These are phyloP conservation scores for Rutilus rutilus DNA, from an alignment of 2,113 vertebrate species.

Conservation along the genomic window DNA sequence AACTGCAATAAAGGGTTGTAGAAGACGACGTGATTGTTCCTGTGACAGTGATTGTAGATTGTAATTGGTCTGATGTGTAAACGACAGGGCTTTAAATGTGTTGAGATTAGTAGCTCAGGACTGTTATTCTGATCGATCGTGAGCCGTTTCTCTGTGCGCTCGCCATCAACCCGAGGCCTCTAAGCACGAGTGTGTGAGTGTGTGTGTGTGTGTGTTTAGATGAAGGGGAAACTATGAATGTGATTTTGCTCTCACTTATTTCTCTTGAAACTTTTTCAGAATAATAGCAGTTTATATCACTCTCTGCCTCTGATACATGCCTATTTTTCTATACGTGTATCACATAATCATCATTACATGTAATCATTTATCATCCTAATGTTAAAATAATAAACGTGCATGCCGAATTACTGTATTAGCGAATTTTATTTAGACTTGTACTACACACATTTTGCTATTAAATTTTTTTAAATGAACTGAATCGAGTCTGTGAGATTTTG, in stretches of 20 bases:
- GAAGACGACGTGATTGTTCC: slow-evolving; percentile 8
- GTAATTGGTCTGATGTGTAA: slow-evolving; percentile 51
- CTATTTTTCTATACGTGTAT: slow-evolving; percentile 62
- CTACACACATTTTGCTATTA: slow-evolving; percentile 52
- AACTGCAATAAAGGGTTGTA: neutral
- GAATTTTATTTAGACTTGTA: slow-evolving; percentile 42
- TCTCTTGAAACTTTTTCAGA: slow-evolving; percentile 24
- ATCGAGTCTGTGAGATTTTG: neutral
- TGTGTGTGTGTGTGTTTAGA: slow-evolving; percentile 24
- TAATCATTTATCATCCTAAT: slow-evolving; percentile 28
- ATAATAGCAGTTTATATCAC: slow-evolving; percentile 50
- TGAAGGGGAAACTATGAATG: slow-evolving; percentile 28
- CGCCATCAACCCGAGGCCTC: slow-evolving; percentile 52
- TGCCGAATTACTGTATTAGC: slow-evolving; percentile 53
- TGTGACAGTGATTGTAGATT: slow-evolving; percentile 48
- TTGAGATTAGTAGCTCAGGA: slow-evolving; percentile 76
- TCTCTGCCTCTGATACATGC: slow-evolving; percentile 46
- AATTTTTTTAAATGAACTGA: slow-evolving; percentile 19
- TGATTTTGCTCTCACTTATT: slow-evolving; percentile 39
- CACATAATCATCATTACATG: neutral
- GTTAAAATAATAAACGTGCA: slow-evolving; percentile 46
- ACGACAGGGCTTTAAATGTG: slow-evolving; percentile 69
- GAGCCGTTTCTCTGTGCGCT: slow-evolving; percentile 56
- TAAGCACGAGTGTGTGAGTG: slow-evolving; percentile 42
- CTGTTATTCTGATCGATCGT: slow-evolving; percentile 46